Base-by-base conservation (phyloP, 1,140 invertebrate species). In the Holcopasites calliopsidis region DNA sequence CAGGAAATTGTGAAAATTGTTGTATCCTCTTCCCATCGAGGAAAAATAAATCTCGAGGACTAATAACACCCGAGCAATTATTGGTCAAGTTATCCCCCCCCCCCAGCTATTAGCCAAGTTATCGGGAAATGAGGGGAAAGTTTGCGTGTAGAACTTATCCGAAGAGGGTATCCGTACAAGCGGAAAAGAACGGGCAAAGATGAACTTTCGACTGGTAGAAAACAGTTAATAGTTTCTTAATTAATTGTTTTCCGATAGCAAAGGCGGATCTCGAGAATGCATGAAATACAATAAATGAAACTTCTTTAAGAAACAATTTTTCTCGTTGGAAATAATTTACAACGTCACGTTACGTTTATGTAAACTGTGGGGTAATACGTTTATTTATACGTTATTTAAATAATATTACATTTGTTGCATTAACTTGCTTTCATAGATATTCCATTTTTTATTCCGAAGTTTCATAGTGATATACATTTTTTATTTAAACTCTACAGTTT, bases 41-140 rank as follows among this genome's bases (percentile, higher is more conserved):
- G 31, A 35, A 65, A 65, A 65, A 50, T 65, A 50, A 65, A 65
- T 65, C 62, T 35, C 31, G 4, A 65, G 21, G 62, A 23, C 44
- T 50, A 65, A 50, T 35, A 65, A 35, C 44, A 65, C n/a, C n/a
- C 21, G 13, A 23, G 62, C 44, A 65, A 65, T 65, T 65, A 65
- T 50, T 65, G 62, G 42, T 35, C 42, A 50, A 50, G 62, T 44
- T 50, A 33, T 35, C 38, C 28, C 44, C 44, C 38, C 44, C 62
- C 62, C 13, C 50, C 31, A 49, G 62, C 62, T 65, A 65, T 65
- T 65, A 65, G 44, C 44, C 50, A 65, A 65, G 62, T 50, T 65
- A 65, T 65, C 50, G 62, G 62, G 35, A 65, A 65, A 65, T 40
- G 44, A 50, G 62, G 62, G 16, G 62, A 35, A 50, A 65, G 62